phyloP scores from a whole-genome alignment of 2,888 invertebrate genomes.

The Boloria euphrosyne region DNA sequence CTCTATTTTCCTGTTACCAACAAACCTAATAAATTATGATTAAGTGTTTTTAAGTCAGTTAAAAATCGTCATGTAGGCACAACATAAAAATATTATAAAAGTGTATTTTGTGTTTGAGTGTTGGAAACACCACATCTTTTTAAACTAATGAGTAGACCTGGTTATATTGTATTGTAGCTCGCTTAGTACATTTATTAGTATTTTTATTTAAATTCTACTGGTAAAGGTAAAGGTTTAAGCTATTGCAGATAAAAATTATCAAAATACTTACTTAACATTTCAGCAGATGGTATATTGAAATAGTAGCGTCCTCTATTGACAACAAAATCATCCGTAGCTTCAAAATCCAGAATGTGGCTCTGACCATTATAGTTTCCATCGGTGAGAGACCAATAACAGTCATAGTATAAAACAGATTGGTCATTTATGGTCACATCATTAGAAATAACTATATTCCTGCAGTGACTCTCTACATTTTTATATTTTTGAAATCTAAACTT shows the following conservation, averaged over 20 bases:
- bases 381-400: conserved; percentile 70
- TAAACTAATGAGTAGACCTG: too few relatives aligned
- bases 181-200: neutral
- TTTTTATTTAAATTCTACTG: too few relatives aligned
- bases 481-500: conserved; percentile 66
- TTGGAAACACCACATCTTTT: too few relatives aligned
- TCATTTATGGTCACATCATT: conserved; percentile 66
- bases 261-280: conserved; percentile 69
- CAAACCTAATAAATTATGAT: too few relatives aligned
- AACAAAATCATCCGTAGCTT: conserved; percentile 63
- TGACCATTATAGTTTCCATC: conserved; percentile 58
- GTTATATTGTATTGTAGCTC: too few relatives aligned
- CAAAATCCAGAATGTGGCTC: conserved; percentile 70
- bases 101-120: too few relatives aligned
- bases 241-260: neutral
- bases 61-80: too few relatives aligned
- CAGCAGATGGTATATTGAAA: conserved; percentile 70
- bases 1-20: too few relatives aligned
- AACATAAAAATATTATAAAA: too few relatives aligned
- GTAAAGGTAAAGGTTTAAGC: too few relatives aligned
- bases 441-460: conserved; percentile 67
- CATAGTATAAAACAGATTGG: conserved; percentile 70
- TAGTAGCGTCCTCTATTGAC: conserved; percentile 69
- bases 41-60: too few relatives aligned
- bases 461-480: conserved; percentile 59